A percentile compares a stretch with the other conserved stretches of the same genome.
These are phyloP conservation scores for Ichneumon xanthorius DNA, from an alignment of 2,888 invertebrate genomes.

Conservation along the genomic window DNA sequence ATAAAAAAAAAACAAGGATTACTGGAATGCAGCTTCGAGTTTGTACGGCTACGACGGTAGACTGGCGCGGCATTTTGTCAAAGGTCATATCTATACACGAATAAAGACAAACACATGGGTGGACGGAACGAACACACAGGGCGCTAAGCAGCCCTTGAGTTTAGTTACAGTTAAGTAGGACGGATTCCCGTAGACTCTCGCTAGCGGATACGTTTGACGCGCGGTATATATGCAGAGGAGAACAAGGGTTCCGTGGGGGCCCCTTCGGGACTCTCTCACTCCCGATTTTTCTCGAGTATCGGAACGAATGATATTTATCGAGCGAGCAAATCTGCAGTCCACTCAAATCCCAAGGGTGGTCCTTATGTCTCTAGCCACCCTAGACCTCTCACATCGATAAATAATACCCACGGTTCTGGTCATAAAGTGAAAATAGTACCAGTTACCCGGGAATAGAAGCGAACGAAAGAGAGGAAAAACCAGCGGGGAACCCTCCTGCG, in stretches of 20 bases:
- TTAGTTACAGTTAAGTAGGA: slow-evolving; percentile 53
- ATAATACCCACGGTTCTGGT: slow-evolving; percentile 76
- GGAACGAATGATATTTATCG: slow-evolving; percentile 85
- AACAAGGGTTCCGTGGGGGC: slow-evolving; percentile 58
- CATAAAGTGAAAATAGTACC: slow-evolving; percentile 78
- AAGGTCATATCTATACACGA: slow-evolving; percentile 66
- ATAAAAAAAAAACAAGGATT: neutral
- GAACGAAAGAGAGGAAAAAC: slow-evolving; percentile 43
- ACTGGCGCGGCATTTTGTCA: slow-evolving; percentile 60
- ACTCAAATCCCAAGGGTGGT: slow-evolving; percentile 83
- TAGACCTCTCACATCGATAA: slow-evolving; percentile 74
- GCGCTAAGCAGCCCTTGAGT: slow-evolving; percentile 69
- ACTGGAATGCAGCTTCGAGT: neutral
- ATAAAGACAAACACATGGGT: slow-evolving; percentile 75
- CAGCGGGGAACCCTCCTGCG: slow-evolving; percentile 28
- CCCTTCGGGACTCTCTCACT: slow-evolving; percentile 74
- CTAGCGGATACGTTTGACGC: slow-evolving; percentile 51
- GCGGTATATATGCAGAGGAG: slow-evolving; percentile 46
- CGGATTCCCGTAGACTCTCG: slow-evolving; percentile 45
- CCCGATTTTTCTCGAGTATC: slow-evolving; percentile 80
- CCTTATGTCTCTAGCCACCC: slow-evolving; percentile 72
- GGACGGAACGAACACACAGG: slow-evolving; percentile 38
- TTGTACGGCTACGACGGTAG: neutral
- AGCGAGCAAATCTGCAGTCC: slow-evolving; percentile 82
- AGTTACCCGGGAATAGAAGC: slow-evolving; percentile 59